A percentile compares a stretch with the other conserved stretches of the same genome.
Conservation (phyloP, 2,797 vertebrate genomes). For the Rhinatrema bivittatum region DNA sequence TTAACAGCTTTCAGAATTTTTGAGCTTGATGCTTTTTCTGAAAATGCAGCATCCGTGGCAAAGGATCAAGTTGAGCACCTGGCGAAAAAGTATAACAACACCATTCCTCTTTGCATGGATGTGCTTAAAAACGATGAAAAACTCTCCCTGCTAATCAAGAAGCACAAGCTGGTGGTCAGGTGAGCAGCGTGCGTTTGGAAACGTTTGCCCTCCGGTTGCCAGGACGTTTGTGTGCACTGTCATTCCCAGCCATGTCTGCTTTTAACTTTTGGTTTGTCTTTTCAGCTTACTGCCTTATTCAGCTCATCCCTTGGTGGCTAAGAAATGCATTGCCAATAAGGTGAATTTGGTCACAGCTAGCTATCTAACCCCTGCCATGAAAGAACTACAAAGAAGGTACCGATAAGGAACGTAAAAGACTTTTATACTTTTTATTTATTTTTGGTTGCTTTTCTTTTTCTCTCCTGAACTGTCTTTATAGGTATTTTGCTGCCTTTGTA, state of each 20-base stretch:
- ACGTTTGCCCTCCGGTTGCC: too few relatives aligned
- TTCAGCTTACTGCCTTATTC: constrained; percentile 77
- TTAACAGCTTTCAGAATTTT: too few relatives aligned
- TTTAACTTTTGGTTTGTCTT: constrained; percentile 7
- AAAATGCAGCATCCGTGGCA: constrained; percentile 65
- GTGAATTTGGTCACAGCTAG: constrained; percentile 92
- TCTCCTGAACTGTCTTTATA: too few relatives aligned
- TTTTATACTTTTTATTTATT: background rate
- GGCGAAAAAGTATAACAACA: constrained; percentile 63
- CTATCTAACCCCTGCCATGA: constrained; percentile 83
- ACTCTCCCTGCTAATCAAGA: constrained; percentile 72
- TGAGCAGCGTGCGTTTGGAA: too few relatives aligned
- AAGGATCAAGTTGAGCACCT: constrained; percentile 77
- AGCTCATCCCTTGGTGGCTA: constrained; percentile 78
- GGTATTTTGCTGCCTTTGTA: too few relatives aligned
- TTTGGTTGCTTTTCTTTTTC: background rate
- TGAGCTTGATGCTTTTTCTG: too few relatives aligned
- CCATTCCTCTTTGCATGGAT: constrained; percentile 72
- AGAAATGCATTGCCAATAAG: constrained; percentile 80
- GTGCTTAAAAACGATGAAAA: constrained; percentile 67
- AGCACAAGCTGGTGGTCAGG: constrained; percentile 90
- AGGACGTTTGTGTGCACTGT: too few relatives aligned
- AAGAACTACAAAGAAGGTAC: constrained; percentile 65
- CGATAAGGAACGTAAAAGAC: background rate
- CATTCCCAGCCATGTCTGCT: too few relatives aligned